Evolutionary conservation across 2,797 vertebrate genomes (phyloP), one percentile per base, ranked within the genome.

Genomic region (Acropternis orthonyx): DNA sequence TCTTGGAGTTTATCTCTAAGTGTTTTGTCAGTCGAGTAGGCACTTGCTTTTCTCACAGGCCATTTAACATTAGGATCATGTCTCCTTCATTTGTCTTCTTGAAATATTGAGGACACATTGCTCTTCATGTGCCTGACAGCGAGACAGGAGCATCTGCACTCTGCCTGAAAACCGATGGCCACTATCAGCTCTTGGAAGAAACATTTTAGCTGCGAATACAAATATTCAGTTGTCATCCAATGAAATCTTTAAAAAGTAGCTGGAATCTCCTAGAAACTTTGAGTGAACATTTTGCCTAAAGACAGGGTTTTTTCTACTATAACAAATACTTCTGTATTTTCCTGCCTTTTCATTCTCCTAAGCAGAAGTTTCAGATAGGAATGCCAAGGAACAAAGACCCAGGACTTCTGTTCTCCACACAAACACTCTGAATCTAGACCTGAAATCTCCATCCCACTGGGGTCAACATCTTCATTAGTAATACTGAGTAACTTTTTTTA

Each of bases 31-130:
- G 58, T n/a, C 1, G 13, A 71, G 58, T 32, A 93, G 95, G 46
- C 72, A 48, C 65, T 84, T 63, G 75, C 82, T 88, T 84, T 91
- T 69, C 85, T 91, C 77, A 84, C 41, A 79, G 81, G 34, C 89
- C 89, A 74, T 95, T 96, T 87, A 26, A 41, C 92, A 78, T 88
- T 28, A 61, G 75, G 75, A 79, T 95, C 73, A 12, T 54, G 79
- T 95, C 90, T 86, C 54, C 89, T 87, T 83, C 95, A 55, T 96
- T 94, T 92, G 86, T 96, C 97, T 87, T 65, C 63, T 13, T 92
- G 95, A 92, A 87, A 68, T 85, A 51, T 48, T 91, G 87, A 94
- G 96, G 94, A 69, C 86, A 74, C 68, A 3, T 73, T 89, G 86
- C 89, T 96, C 66, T 88, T 74, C 18, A 5, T 56, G 73, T 74